A percentile compares a stretch with the other conserved stretches of the same genome.
Conservation (phyloP, 1,140 invertebrate species). For the Colletes gigas region DNA sequence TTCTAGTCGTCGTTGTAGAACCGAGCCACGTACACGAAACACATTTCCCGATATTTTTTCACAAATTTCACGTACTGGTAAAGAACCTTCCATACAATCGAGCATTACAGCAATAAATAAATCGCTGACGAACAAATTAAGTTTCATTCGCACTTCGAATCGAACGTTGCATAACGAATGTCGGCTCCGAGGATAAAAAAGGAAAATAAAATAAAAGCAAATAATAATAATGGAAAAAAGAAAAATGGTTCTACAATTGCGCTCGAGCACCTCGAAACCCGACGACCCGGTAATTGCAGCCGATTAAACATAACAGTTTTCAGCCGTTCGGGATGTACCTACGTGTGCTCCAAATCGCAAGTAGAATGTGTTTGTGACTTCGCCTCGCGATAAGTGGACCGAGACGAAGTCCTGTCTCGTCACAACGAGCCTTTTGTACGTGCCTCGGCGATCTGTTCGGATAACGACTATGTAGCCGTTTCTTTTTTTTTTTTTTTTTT, state of each 20-base stretch:
- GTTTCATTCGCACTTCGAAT: neutral
- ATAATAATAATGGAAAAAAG: neutral
- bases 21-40: too few species aligned
- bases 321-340: constrained; percentile 7
- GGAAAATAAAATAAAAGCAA: neutral
- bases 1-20: too few species aligned
- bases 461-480: neutral
- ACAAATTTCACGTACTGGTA: too few species aligned
- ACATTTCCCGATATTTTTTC: too few species aligned
- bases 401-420: constrained; percentile 73
- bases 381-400: constrained; percentile 74
- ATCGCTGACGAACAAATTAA: too few species aligned
- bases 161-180: neutral
- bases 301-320: constrained; percentile 21
- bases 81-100: too few species aligned
- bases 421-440: constrained; percentile 68
- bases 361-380: constrained; percentile 58
- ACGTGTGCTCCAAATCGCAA: constrained; percentile 60
- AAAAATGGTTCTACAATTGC: neutral
- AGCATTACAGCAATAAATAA: too few species aligned
- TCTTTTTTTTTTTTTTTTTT: neutral
- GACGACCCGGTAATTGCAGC: neutral
- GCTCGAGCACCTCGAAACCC: too few species aligned
- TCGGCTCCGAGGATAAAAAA: neutral
- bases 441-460: constrained; percentile 23